Percentiles rank a stretch among this genome's conserved stretches.
phyloP scores from a whole-genome alignment of 2,797 vertebrate species.

The Sebastes trivittatus region DNA sequence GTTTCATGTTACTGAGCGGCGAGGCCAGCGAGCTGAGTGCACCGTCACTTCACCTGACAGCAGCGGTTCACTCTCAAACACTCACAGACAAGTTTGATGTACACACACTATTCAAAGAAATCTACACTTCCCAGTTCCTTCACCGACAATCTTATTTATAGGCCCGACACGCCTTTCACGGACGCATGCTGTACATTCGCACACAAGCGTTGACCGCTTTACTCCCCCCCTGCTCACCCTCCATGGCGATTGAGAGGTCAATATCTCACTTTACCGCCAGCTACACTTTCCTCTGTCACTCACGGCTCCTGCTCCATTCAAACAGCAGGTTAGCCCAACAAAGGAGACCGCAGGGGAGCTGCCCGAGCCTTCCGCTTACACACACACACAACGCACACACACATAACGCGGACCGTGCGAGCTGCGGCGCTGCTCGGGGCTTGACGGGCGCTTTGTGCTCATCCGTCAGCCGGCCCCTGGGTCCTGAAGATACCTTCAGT shows the following conservation, averaged over 20 bases:
- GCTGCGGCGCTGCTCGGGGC: constrained; percentile 62
- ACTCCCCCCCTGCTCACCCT: constrained; percentile 74
- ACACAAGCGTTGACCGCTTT: constrained; percentile 27
- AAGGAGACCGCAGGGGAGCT: constrained; percentile 89
- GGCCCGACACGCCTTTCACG: constrained; percentile 14
- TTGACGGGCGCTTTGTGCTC: constrained; percentile 92
- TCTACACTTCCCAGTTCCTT: constrained; percentile 1
- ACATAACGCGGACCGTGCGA: constrained; percentile 43
- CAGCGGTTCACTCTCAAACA: constrained; percentile 51
- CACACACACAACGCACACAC: constrained; percentile 46
- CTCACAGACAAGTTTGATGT: not conserved
- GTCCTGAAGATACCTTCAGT: constrained; percentile 94
- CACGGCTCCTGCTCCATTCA: constrained; percentile 90
- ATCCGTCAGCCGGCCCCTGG: constrained; percentile 93
- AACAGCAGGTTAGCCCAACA: constrained; percentile 89
- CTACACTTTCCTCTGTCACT: constrained; percentile 92
- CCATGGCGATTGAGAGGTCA: constrained; percentile 91
- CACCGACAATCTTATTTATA: constrained; percentile 21
- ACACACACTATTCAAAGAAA: not conserved
- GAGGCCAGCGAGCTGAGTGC: constrained; percentile 28
- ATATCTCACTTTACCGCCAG: constrained; percentile 92
- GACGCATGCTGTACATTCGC: constrained; percentile 25
- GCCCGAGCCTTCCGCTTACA: constrained; percentile 87
- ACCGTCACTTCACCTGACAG: constrained; percentile 40
- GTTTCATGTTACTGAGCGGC: constrained; percentile 94